These are phyloP conservation scores for Catostylus mosaicus DNA, from an alignment of 30 jellyfish, hydroid and myxozoan genomes.

Conservation along the genomic window DNA sequence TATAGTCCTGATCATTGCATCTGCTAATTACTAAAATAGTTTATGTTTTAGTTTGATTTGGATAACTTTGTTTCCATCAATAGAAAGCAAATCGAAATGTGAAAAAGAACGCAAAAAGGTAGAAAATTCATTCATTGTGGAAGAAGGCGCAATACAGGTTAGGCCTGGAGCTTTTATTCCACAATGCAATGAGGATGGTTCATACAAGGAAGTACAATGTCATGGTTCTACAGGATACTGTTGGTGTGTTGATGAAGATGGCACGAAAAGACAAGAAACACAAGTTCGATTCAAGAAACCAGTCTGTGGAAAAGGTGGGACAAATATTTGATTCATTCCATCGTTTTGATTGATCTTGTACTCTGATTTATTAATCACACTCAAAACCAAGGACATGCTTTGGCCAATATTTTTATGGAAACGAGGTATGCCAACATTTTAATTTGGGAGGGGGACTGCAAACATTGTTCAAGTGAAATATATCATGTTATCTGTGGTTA, in stretches of 20 bases:
- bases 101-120: constrained; percentile 31
- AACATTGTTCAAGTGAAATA: no score
- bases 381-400: no score
- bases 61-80: neutral
- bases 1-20: no score
- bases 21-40: no score
- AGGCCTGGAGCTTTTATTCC: constrained; percentile 75
- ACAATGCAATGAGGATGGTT: constrained; percentile 80
- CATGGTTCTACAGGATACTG: constrained; percentile 94
- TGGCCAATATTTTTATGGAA: no score
- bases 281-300: constrained; percentile 56
- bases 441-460: no score
- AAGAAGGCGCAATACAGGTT: constrained; percentile 20
- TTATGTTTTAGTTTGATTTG: no score
- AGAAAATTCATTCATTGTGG: neutral
- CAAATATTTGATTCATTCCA: no score
- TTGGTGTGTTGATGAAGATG: constrained; percentile 86
- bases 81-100: constrained; percentile 25
- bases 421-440: no score
- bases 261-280: constrained; percentile 65
- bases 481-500: no score
- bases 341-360: no score
- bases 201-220: constrained; percentile 76
- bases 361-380: no score
- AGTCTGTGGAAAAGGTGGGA: constrained; percentile 41